These are phyloP conservation scores for Coluber constrictor DNA, from an alignment of 2,797 vertebrate genomes.

Conservation along the genomic window DNA sequence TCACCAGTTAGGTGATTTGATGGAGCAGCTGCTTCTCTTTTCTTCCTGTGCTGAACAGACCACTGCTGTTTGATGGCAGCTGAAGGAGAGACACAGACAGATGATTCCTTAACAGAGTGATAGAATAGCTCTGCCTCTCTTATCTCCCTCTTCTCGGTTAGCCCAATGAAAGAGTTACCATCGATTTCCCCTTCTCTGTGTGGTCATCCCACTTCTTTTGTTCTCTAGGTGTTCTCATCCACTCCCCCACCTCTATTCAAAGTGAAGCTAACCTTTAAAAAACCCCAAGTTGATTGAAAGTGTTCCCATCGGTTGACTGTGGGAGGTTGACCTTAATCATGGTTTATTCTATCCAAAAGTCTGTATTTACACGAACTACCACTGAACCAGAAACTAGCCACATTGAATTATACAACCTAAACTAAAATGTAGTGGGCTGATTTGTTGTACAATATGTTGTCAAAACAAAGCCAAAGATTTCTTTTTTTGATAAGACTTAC, in stretches of 20 bases:
- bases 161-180: not conserved
- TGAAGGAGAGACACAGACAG: not conserved
- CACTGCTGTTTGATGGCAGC: not conserved
- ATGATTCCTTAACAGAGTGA: not conserved
- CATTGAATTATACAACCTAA: not conserved
- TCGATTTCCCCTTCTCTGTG: conserved; percentile 29
- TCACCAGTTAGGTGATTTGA: not conserved
- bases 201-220: not conserved
- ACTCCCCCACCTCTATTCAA: not conserved
- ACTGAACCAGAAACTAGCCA: not conserved
- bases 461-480: not conserved
- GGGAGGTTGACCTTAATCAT: not conserved
- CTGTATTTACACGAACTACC: not conserved
- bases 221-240: not conserved
- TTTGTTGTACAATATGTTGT: not conserved
- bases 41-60: not conserved
- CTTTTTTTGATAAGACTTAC: not conserved
- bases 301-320: not conserved
- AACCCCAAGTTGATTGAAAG: not conserved
- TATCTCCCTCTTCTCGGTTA: not conserved
- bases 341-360: not conserved
- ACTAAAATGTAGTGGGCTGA: not conserved
- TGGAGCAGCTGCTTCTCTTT: not conserved
- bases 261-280: not conserved
- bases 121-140: not conserved